phyloP scores from a whole-genome alignment of 2,113 vertebrate species.

The Origma solitaria region DNA sequence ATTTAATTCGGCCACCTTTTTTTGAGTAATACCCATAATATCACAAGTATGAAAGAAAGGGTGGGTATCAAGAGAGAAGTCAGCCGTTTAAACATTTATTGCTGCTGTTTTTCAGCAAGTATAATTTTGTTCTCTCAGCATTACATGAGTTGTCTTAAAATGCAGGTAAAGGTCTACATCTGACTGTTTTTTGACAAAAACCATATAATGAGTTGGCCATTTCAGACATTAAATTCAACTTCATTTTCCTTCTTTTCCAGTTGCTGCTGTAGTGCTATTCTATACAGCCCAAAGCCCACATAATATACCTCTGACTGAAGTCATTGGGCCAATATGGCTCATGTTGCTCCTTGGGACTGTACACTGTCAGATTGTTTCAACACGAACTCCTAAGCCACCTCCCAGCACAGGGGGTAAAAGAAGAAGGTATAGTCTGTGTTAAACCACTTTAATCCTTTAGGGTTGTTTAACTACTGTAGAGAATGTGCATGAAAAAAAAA shows the following conservation, averaged over 20 bases:
- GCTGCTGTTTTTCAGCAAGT: neutral
- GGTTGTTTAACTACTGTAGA: neutral
- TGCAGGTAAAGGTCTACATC: neutral
- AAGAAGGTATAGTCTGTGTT: conserved; percentile 79
- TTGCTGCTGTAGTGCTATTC: conserved; percentile 85
- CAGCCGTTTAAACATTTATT: neutral
- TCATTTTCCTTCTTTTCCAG: conserved; percentile 71
- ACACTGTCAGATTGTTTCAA: conserved; percentile 99
- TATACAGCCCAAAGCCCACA: conserved; percentile 79
- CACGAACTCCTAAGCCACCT: conserved; percentile 87
- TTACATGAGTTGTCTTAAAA: neutral
- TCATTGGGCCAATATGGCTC: conserved; percentile 89
- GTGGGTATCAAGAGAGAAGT: neutral
- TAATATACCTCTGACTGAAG: conserved; percentile 91
- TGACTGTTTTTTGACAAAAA: neutral
- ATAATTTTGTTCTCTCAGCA: neutral
- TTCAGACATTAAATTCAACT: neutral
- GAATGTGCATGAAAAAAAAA: neutral
- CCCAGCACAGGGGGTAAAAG: conserved; percentile 85
- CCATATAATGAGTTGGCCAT: neutral
- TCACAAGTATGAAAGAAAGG: neutral
- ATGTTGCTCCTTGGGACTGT: conserved; percentile 97
- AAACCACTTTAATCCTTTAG: neutral
- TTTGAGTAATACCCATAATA: neutral
- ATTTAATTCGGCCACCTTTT: neutral